These are phyloP conservation scores for Drosophila mettleri DNA, from an alignment of 2,888 invertebrate genomes.

Conservation along the genomic window DNA sequence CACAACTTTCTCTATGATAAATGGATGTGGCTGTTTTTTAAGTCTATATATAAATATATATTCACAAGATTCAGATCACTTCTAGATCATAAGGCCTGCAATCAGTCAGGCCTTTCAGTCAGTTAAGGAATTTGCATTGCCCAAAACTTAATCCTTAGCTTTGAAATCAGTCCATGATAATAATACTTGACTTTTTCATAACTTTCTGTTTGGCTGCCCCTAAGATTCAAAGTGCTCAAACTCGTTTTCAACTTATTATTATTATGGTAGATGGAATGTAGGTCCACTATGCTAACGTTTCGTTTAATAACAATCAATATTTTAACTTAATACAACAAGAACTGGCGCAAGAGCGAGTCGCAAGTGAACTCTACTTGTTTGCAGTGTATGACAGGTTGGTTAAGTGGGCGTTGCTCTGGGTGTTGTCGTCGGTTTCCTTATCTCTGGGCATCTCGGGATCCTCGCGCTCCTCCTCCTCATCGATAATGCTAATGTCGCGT, in stretches of 20 bases:
- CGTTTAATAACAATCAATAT: constrained; percentile 49
- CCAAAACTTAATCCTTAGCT: background rate
- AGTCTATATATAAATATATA: background rate
- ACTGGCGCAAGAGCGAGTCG: constrained; percentile 16
- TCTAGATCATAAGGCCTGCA: background rate
- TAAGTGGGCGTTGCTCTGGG: constrained; percentile 81
- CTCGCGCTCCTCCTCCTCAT: constrained; percentile 91
- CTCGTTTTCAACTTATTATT: constrained; percentile 38
- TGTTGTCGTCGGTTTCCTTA: constrained; percentile 82
- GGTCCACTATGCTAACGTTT: constrained; percentile 24
- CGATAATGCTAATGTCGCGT: constrained; percentile 94
- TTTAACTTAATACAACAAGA: constrained; percentile 35
- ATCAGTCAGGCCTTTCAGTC: background rate
- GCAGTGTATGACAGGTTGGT: constrained; percentile 63
- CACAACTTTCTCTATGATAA: too few relatives aligned
- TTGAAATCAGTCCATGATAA: background rate
- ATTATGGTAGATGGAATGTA: constrained; percentile 37
- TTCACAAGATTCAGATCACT: too few relatives aligned
- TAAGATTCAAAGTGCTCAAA: background rate
- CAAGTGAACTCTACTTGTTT: constrained; percentile 55
- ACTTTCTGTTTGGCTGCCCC: too few relatives aligned
- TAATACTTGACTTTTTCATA: background rate
- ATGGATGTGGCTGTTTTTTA: too few relatives aligned
- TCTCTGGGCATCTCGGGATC: constrained; percentile 84
- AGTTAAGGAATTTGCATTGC: background rate